Evolutionary conservation across 2,888 invertebrate genomes (phyloP).

Genomic region (Uloborus plumipes): DNA sequence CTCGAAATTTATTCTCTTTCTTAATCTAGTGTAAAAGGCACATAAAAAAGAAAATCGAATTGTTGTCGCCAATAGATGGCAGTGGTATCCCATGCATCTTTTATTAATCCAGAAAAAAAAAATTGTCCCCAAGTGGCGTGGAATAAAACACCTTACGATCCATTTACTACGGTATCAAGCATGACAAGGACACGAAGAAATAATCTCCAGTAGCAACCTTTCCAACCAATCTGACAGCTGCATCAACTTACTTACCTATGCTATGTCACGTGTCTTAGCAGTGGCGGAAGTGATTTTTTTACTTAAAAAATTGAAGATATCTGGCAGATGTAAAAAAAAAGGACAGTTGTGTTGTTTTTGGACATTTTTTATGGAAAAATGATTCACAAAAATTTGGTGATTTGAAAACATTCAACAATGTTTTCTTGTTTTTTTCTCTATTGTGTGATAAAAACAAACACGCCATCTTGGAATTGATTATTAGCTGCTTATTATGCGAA

Average conservation of each 20-base stretch:
- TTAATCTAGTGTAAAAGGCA: no score
- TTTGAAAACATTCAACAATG: neutral
- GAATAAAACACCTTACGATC: constrained; percentile 36
- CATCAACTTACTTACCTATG: constrained; percentile 35
- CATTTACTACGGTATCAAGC: constrained; percentile 36
- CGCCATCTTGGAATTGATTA: constrained; percentile 49
- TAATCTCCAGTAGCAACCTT: constrained; percentile 30
- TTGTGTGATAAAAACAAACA: constrained; percentile 3
- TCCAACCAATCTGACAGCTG: constrained; percentile 40
- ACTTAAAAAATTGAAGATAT: neutral
- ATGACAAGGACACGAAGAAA: constrained; percentile 28
- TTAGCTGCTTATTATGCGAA: neutral
- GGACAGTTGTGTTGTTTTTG: no score
- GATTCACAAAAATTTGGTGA: neutral
- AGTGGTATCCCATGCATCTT: constrained; percentile 16
- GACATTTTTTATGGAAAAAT: neutral
- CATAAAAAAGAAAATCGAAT: neutral
- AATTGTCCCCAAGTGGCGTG: constrained; percentile 48
- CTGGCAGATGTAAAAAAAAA: neutral
- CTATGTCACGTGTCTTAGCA: constrained; percentile 29
- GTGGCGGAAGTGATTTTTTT: constrained; percentile 35
- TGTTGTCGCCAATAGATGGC: constrained; percentile 45
- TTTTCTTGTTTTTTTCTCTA: neutral
- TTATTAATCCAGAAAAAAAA: constrained; percentile 17
- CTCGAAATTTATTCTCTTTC: no score